phyloP scores from a whole-genome alignment of 2,113 vertebrate species.

The Hydropotes inermis region DNA sequence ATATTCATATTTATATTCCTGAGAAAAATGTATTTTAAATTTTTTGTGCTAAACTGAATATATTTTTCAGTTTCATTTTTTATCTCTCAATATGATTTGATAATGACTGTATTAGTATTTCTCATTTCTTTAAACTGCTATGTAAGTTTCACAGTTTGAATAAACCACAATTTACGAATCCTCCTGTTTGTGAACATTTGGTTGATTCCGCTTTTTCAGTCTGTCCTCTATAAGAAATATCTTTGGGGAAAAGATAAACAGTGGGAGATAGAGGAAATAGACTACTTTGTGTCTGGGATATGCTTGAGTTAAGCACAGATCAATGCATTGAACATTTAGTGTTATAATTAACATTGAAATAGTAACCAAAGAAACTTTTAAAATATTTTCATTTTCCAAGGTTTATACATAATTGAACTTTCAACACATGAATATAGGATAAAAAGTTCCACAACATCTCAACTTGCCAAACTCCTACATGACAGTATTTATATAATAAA shows the following conservation, averaged over 20 bases:
- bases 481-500: background rate
- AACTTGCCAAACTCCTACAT: background rate
- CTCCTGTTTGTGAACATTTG: background rate
- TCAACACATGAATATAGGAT: background rate
- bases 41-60: background rate
- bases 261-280: background rate
- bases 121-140: background rate
- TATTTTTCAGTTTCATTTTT: background rate
- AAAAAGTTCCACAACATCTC: background rate
- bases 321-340: background rate
- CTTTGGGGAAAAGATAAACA: background rate
- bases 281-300: background rate
- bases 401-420: background rate
- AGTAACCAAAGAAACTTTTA: background rate
- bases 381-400: background rate
- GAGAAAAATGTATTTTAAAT: background rate
- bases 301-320: background rate
- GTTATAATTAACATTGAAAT: background rate
- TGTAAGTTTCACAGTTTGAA: background rate
- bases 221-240: background rate
- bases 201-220: background rate
- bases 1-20: background rate
- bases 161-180: background rate
- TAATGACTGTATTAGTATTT: background rate
- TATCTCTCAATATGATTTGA: background rate